Conservation (phyloP, 2,888 invertebrate species). For the Meteorus cinctellus region DNA sequence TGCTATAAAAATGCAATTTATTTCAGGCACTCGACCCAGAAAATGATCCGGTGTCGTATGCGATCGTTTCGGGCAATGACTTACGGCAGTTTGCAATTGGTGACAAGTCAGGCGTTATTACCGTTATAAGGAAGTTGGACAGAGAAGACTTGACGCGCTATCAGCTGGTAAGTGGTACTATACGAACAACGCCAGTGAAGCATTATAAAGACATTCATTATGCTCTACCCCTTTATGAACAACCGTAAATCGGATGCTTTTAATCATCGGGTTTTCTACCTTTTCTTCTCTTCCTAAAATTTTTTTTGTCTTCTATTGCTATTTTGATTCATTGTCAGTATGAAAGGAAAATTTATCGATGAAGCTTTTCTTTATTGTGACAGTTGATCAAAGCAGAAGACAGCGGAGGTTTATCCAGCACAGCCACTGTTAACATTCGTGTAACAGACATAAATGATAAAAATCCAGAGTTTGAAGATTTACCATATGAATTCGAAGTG, state of each 20-base stretch:
- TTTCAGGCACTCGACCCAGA: slow-evolving; percentile 90
- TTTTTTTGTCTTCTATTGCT: slow-evolving; percentile 39
- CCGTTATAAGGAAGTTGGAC: slow-evolving; percentile 88
- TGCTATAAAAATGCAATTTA: slow-evolving; percentile 22
- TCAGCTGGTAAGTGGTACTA: slow-evolving; percentile 79
- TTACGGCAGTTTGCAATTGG: slow-evolving; percentile 91
- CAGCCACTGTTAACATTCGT: slow-evolving; percentile 89
- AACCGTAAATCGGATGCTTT: slow-evolving; percentile 41
- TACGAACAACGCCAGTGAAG: slow-evolving; percentile 35
- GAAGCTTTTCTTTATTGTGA: slow-evolving; percentile 51
- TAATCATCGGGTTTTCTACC: slow-evolving; percentile 26
- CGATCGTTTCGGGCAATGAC: slow-evolving; percentile 91
- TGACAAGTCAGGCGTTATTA: slow-evolving; percentile 89
- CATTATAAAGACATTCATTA: slow-evolving; percentile 39
- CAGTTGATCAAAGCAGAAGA: slow-evolving; percentile 90
- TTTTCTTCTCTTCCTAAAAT: no score
- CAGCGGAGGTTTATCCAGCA: slow-evolving; percentile 86
- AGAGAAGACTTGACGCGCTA: slow-evolving; percentile 92
- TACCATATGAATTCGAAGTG: slow-evolving; percentile 87
- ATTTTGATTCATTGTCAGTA: neutral
- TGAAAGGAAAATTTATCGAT: neutral
- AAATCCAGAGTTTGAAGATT: slow-evolving; percentile 89
- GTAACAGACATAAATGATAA: slow-evolving; percentile 95
- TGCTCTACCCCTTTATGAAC: neutral
- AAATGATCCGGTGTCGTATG: slow-evolving; percentile 89